Conservation (phyloP, 2,113 vertebrate species). For the Cyanocitta stelleri region DNA sequence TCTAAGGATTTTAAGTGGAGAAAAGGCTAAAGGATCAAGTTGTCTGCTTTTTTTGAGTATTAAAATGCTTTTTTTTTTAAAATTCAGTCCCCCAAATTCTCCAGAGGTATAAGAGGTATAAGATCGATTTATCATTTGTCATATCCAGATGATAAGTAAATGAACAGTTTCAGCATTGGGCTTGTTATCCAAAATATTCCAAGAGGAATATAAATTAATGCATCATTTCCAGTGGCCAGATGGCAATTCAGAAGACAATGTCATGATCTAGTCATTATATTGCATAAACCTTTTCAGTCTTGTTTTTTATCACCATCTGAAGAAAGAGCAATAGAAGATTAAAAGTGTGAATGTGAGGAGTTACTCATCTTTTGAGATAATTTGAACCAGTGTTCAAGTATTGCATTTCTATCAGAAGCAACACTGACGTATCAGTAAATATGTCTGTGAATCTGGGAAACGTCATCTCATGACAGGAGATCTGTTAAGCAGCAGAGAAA, state of each 20-base stretch:
- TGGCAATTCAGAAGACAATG: conserved; percentile 35
- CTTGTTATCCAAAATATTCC: conserved; percentile 24
- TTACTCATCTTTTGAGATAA: background rate
- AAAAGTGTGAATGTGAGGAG: background rate
- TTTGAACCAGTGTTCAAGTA: background rate
- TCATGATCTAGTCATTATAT: background rate
- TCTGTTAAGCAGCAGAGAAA: background rate
- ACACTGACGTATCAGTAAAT: background rate
- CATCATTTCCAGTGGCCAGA: conserved; percentile 41
- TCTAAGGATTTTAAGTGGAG: background rate
- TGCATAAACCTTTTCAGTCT: background rate
- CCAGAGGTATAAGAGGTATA: background rate
- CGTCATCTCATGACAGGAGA: background rate
- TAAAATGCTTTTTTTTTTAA: background rate
- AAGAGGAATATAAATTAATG: conserved; percentile 43
- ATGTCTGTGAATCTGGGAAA: background rate
- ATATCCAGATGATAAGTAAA: conserved; percentile 50
- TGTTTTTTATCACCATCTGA: background rate
- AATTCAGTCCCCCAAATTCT: background rate
- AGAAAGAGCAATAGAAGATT: background rate
- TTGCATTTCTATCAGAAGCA: background rate
- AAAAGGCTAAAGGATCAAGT: background rate
- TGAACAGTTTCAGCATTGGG: conserved; percentile 27
- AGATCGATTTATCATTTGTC: conserved; percentile 52
- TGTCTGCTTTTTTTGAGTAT: background rate